These are phyloP conservation scores for Orestias chungarensis DNA, from an alignment of 2,797 vertebrate species.

Conservation along the genomic window DNA sequence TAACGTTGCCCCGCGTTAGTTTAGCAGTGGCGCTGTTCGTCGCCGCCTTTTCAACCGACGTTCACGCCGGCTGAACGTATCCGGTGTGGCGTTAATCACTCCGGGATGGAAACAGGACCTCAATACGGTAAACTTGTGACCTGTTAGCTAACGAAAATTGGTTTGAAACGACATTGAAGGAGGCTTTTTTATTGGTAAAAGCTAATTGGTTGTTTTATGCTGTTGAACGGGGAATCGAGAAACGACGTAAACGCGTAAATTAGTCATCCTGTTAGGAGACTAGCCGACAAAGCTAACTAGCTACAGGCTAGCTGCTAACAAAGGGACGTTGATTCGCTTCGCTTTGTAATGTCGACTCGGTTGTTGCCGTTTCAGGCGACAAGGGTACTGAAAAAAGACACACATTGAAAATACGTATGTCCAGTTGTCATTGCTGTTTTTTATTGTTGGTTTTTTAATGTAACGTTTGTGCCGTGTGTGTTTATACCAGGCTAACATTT, in stretches of 20 bases:
- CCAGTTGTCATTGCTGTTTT: neutral
- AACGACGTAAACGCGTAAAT: constrained; percentile 49
- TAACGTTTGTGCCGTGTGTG: neutral
- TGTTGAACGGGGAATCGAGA: constrained; percentile 4
- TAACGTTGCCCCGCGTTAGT: constrained; percentile 32
- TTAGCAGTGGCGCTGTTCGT: constrained; percentile 45
- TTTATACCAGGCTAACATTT: constrained; percentile 19
- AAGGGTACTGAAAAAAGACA: constrained; percentile 9
- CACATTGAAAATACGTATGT: neutral
- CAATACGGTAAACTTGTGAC: constrained; percentile 24
- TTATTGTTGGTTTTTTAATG: neutral
- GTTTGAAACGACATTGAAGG: neutral
- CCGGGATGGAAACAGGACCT: constrained; percentile 31
- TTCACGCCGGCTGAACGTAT: constrained; percentile 31
- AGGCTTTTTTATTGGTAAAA: too few relatives aligned
- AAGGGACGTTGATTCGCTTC: constrained; percentile 71
- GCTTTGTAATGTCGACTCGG: constrained; percentile 53
- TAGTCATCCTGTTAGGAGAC: constrained; percentile 45
- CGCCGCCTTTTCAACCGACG: constrained; percentile 50
- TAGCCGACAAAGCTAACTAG: constrained; percentile 65
- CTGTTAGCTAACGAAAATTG: neutral
- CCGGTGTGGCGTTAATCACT: constrained; percentile 18
- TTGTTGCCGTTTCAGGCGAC: constrained; percentile 43
- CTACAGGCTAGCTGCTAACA: constrained; percentile 73
- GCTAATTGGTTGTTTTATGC: neutral